These are phyloP conservation scores for Campoletis sonorensis DNA, from an alignment of 1,140 invertebrate species.

Conservation along the genomic window DNA sequence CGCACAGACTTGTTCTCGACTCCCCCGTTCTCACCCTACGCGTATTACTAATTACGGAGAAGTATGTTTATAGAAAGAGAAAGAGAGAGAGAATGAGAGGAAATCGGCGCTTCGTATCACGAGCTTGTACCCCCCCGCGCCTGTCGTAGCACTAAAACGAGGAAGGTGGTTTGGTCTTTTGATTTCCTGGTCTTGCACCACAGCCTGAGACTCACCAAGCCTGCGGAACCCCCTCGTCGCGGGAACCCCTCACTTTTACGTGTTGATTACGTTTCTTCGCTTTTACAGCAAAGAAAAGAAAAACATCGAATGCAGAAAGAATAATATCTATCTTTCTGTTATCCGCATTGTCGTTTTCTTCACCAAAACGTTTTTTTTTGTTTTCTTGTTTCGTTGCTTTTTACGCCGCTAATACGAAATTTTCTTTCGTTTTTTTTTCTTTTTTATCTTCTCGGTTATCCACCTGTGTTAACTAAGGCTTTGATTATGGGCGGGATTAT, in stretches of 20 bases:
- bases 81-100: background rate
- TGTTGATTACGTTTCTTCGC: conserved; percentile 13
- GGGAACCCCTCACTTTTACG: background rate
- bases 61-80: conserved; percentile 28
- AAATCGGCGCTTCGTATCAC: conserved; percentile 37
- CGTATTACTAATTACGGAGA: conserved; percentile 16
- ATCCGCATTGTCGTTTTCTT: background rate
- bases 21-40: conserved; percentile 47
- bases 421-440: no score
- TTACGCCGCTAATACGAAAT: background rate
- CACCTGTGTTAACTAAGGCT: background rate
- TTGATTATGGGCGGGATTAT: background rate
- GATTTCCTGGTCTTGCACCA: conserved; percentile 51
- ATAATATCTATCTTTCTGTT: background rate
- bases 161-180: conserved; percentile 6
- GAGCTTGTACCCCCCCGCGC: conserved; percentile 41
- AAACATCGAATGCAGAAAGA: background rate
- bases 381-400: background rate
- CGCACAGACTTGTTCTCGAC: conserved; percentile 29
- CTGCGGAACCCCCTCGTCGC: background rate
- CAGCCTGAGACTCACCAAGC: conserved; percentile 31
- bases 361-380: no score
- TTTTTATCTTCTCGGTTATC: background rate
- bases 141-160: background rate
- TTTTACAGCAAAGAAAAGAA: background rate